phyloP scores from a whole-genome alignment of 2,797 vertebrate genomes.

The Selene dorsalis region DNA sequence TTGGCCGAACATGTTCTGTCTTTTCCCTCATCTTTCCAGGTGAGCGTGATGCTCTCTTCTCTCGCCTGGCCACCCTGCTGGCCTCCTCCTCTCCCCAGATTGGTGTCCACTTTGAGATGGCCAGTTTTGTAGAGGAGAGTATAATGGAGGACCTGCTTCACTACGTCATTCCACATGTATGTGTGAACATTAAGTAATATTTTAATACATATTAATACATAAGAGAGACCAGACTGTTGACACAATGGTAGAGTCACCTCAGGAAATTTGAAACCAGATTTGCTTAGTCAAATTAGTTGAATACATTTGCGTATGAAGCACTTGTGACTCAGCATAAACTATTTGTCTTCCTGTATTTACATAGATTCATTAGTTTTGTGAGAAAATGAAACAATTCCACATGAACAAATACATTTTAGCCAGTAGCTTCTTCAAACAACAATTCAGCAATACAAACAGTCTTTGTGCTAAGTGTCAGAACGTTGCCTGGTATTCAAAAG shows the following conservation, averaged over 20 bases:
- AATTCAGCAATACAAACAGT: background rate
- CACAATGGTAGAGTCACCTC: background rate
- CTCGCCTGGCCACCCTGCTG: slow-evolving; percentile 79
- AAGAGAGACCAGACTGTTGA: background rate
- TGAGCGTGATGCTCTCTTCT: slow-evolving; percentile 82
- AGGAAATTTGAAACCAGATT: slow-evolving; percentile 6
- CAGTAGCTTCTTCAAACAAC: background rate
- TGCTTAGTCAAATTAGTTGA: slow-evolving; percentile 29
- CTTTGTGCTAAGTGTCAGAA: background rate
- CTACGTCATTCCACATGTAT: slow-evolving; percentile 82
- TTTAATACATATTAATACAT: background rate
- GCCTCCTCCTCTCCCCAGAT: slow-evolving; percentile 78
- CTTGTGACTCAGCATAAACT: background rate
- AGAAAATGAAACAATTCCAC: background rate
- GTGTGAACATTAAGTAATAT: slow-evolving; percentile 48
- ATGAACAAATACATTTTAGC: background rate
- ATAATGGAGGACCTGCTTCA: slow-evolving; percentile 86
- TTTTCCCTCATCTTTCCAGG: slow-evolving; percentile 68
- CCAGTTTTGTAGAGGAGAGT: slow-evolving; percentile 88
- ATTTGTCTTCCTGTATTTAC: slow-evolving; percentile 7
- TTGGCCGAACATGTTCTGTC: slow-evolving; percentile 6
- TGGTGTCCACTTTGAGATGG: slow-evolving; percentile 89
- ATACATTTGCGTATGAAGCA: slow-evolving; percentile 25
- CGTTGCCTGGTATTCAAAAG: background rate
- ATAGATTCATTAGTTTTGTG: background rate